A percentile compares a stretch with the other conserved stretches of the same genome.
Conservation (phyloP, 2,888 invertebrate genomes). For the Xanthorhoe spadicearia region DNA sequence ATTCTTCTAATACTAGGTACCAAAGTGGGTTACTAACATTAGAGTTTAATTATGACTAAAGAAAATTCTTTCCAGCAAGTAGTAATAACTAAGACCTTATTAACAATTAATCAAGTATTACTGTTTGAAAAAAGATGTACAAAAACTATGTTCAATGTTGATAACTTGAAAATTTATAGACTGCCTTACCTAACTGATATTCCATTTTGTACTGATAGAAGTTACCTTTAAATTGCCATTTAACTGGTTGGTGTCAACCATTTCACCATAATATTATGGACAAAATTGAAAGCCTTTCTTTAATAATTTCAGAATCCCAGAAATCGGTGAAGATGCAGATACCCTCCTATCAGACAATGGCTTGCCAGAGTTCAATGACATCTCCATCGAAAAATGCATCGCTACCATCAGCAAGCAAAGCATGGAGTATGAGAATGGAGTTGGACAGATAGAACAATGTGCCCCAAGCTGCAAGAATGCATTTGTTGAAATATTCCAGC, state of each 20-base stretch:
- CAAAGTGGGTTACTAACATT: no score
- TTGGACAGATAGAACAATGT: conserved; percentile 87
- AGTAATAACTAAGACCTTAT: no score
- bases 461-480: conserved; percentile 82
- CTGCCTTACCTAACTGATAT: no score
- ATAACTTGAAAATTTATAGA: no score
- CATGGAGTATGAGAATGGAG: conserved; percentile 91
- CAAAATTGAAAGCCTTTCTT: background rate
- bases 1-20: no score
- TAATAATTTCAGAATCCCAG: conserved; percentile 87
- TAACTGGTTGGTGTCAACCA: background rate
- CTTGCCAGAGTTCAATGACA: conserved; percentile 91
- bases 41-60: no score
- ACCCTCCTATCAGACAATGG: conserved; percentile 89
- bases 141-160: no score
- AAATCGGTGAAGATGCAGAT: conserved; percentile 93
- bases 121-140: no score
- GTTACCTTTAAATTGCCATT: background rate
- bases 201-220: no score
- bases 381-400: conserved; percentile 93
- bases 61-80: no score
- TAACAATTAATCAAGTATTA: no score
- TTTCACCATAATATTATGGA: no score
- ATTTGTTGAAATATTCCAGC: conserved; percentile 88
- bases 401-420: conserved; percentile 93